Conservation (phyloP, 1,140 invertebrate genomes). For the Carposina sasakii region DNA sequence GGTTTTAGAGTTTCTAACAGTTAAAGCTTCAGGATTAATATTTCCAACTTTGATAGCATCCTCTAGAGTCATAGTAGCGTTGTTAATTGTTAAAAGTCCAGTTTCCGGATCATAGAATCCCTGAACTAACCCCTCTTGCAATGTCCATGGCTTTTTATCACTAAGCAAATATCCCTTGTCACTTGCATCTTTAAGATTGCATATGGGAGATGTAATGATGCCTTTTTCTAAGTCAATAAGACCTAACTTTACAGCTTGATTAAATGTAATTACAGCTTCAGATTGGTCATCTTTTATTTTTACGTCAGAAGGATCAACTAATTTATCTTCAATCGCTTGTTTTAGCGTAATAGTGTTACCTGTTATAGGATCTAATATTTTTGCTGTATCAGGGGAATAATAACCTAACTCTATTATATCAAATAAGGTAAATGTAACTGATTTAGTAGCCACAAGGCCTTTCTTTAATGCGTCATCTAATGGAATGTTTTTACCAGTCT, state of each 20-base stretch:
- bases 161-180: constrained; percentile 85
- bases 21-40: constrained; percentile 84
- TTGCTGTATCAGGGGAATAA: constrained; percentile 83
- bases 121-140: constrained; percentile 90
- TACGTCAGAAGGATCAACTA: constrained; percentile 80
- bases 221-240: constrained; percentile 82
- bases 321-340: constrained; percentile 80
- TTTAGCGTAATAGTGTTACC: constrained; percentile 82
- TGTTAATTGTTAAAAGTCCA: constrained; percentile 83
- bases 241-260: constrained; percentile 79
- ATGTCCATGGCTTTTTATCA: constrained; percentile 82
- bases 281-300: constrained; percentile 83
- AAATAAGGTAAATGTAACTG: constrained; percentile 79
- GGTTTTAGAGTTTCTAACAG: constrained; percentile 85
- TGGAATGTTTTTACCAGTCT: constrained; percentile 77
- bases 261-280: constrained; percentile 77
- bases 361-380: constrained; percentile 85
- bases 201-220: constrained; percentile 78
- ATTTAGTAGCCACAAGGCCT: constrained; percentile 80
- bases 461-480: constrained; percentile 81
- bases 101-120: constrained; percentile 85
- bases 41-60: constrained; percentile 84
- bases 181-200: constrained; percentile 83
- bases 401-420: constrained; percentile 86
- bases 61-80: constrained; percentile 81